Evolutionary conservation across 2,797 vertebrate genomes (phyloP).

Genomic region (Cetoscarus ocellatus): DNA sequence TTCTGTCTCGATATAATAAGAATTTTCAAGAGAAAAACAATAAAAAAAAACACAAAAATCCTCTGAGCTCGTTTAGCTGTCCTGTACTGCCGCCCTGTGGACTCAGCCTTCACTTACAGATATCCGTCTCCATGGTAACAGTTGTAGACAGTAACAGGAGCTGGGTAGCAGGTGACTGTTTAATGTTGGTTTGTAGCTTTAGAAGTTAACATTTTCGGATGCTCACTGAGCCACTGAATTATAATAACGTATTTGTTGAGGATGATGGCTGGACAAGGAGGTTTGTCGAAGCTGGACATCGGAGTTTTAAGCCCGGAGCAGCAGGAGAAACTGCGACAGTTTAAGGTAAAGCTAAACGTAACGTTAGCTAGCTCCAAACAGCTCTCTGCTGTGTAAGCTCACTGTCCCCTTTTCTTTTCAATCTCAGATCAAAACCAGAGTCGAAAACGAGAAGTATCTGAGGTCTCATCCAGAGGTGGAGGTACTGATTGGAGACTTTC

Average conservation of each 20-base stretch:
- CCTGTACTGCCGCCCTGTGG: constrained; percentile 42
- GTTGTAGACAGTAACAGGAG: neutral
- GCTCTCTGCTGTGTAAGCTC: neutral
- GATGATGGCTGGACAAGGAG: constrained; percentile 62
- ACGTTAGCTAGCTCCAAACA: neutral
- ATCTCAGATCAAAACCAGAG: constrained; percentile 79
- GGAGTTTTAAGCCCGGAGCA: constrained; percentile 75
- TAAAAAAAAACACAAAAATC: neutral
- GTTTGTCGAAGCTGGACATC: constrained; percentile 47
- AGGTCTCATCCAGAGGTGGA: constrained; percentile 83
- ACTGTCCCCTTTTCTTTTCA: neutral
- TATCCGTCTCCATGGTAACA: constrained; percentile 66
- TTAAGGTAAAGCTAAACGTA: constrained; percentile 73
- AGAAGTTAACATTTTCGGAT: neutral
- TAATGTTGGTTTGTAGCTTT: neutral
- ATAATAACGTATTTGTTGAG: neutral
- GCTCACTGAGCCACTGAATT: neutral
- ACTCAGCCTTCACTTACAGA: fast-evolving
- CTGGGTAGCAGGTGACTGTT: constrained; percentile 51
- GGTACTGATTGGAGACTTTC: constrained; percentile 76
- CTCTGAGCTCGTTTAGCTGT: neutral
- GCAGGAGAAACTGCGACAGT: constrained; percentile 78
- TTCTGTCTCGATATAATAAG: too few relatives aligned
- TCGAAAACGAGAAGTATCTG: constrained; percentile 83
- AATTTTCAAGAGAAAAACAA: too few relatives aligned